Conservation (phyloP, 2,888 invertebrate species). For the Isoperla grammatica region DNA sequence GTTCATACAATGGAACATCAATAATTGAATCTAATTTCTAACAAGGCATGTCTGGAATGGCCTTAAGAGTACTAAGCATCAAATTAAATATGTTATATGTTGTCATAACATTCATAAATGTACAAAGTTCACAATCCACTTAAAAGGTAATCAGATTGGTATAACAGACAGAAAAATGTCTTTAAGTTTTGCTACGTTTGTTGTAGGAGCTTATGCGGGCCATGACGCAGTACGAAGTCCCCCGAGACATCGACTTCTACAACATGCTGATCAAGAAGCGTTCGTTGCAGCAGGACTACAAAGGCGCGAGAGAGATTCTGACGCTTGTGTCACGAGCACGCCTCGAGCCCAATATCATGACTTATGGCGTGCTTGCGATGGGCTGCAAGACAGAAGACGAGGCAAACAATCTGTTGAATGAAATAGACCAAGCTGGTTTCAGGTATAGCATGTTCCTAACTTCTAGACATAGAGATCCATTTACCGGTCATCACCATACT, state of each 20-base stretch:
- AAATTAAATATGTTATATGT: too few relatives aligned
- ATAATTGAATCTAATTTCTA: too few relatives aligned
- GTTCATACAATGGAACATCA: too few relatives aligned
- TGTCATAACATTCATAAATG: too few relatives aligned
- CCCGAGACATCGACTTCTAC: constrained; percentile 74
- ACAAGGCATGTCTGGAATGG: too few relatives aligned
- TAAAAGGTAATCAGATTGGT: too few relatives aligned
- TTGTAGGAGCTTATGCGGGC: constrained; percentile 51
- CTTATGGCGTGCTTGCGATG: constrained; percentile 80
- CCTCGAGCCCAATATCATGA: constrained; percentile 66
- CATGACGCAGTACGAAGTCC: constrained; percentile 55
- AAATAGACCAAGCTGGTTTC: constrained; percentile 63
- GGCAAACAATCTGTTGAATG: constrained; percentile 58
- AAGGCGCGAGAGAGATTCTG: constrained; percentile 55
- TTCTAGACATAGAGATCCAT: too few relatives aligned
- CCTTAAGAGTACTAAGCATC: too few relatives aligned
- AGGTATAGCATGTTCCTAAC: constrained; percentile 50
- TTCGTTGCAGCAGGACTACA: constrained; percentile 61
- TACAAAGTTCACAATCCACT: too few relatives aligned
- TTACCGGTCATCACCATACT: too few relatives aligned
- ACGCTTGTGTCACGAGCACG: constrained; percentile 44
- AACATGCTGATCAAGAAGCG: constrained; percentile 82
- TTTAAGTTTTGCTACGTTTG: constrained; percentile 23
- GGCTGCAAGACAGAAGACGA: constrained; percentile 62
- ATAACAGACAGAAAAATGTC: too few relatives aligned